These are phyloP conservation scores for Dermatemys mawii DNA, from an alignment of 2,113 vertebrate species.

Conservation along the genomic window DNA sequence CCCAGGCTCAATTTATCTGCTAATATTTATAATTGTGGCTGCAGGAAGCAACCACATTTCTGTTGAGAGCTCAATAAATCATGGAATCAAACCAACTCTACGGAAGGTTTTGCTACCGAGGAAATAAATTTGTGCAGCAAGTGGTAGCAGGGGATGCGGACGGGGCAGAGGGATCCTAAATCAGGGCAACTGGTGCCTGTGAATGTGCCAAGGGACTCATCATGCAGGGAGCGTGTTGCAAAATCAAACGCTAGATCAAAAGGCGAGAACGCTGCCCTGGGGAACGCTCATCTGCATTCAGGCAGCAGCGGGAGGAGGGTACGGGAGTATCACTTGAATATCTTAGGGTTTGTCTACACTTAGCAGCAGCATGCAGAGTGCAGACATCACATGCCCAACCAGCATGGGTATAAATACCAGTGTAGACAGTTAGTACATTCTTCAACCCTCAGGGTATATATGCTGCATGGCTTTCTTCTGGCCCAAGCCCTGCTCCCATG, in stretches of 20 bases:
- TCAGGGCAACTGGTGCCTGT: neutral
- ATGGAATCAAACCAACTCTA: neutral
- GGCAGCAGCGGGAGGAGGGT: neutral
- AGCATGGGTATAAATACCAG: neutral
- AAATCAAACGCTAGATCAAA: neutral
- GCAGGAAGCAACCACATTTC: slow-evolving; percentile 46
- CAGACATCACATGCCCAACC: neutral
- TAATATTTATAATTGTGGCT: slow-evolving; percentile 11
- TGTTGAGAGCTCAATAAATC: slow-evolving; percentile 55
- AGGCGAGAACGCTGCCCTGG: neutral
- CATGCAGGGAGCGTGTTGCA: too few species aligned
- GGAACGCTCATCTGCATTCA: neutral
- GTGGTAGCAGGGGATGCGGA: neutral
- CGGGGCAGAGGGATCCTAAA: neutral
- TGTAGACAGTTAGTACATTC: neutral
- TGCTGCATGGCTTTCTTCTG: neutral
- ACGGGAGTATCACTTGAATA: neutral
- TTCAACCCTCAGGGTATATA: neutral
- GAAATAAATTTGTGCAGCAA: neutral
- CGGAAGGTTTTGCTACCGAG: neutral
- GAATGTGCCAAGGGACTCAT: neutral
- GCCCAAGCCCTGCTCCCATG: neutral
- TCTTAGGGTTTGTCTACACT: neutral
- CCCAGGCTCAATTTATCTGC: slow-evolving; percentile 23
- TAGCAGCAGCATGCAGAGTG: neutral